Conservation (phyloP, 1,140 invertebrate genomes). For the Eupeodes corollae region DNA sequence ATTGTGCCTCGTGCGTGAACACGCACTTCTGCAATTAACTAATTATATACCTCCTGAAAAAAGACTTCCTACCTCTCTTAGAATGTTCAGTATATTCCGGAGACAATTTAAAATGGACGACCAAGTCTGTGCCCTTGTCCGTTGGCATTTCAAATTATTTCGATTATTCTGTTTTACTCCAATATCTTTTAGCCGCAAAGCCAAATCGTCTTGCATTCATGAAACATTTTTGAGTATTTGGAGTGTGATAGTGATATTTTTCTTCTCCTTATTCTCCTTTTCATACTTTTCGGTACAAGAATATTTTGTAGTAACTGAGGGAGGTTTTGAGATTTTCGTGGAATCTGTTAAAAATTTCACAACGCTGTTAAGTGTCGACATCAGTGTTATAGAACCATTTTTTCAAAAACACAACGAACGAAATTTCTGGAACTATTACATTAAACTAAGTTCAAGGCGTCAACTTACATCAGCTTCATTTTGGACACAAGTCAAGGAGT, state of each 20-base stretch:
- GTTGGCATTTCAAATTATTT: not conserved
- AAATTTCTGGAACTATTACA: too few species aligned
- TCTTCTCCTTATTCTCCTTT: not conserved
- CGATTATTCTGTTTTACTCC: not conserved
- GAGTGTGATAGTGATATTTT: not conserved
- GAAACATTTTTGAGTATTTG: not conserved
- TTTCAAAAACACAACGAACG: too few species aligned
- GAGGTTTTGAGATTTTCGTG: conserved; percentile 5
- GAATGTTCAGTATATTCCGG: too few species aligned
- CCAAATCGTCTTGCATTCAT: not conserved
- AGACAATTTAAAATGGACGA: not conserved
- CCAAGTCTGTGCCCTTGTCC: not conserved
- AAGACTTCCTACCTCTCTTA: too few species aligned
- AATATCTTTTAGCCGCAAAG: not conserved
- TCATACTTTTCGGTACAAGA: not conserved
- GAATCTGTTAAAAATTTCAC: conserved; percentile 1
- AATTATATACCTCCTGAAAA: too few species aligned
- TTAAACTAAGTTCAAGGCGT: too few species aligned
- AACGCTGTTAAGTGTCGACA: not conserved
- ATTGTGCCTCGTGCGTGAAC: too few species aligned
- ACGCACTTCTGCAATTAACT: too few species aligned
- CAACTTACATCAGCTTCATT: too few species aligned
- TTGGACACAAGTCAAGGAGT: too few species aligned
- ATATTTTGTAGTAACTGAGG: conserved; percentile 1
- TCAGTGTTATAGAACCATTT: too few species aligned